Percentiles rank a stretch among this genome's conserved stretches.
These are phyloP conservation scores for Cololabis saira DNA, from an alignment of 2,113 vertebrate genomes.

Conservation along the genomic window DNA sequence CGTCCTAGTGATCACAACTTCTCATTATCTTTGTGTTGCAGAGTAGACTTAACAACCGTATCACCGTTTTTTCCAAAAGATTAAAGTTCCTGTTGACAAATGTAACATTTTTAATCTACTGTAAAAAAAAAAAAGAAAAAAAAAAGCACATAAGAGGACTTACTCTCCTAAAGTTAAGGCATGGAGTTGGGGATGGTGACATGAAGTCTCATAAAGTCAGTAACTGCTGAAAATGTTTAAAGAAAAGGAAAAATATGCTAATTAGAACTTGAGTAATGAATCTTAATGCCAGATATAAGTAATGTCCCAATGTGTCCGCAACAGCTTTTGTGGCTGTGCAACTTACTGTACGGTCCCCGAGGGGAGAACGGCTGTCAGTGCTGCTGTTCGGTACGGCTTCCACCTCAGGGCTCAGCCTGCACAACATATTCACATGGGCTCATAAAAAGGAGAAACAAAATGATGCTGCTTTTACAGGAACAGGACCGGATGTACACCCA, in stretches of 20 bases:
- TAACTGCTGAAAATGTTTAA: background rate
- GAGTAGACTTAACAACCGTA: background rate
- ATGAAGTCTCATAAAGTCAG: background rate
- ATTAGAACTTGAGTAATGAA: slow-evolving; percentile 5
- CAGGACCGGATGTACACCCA: slow-evolving; percentile 9
- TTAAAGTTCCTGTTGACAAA: background rate
- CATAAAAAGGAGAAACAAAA: slow-evolving; percentile 50
- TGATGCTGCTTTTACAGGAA: slow-evolving; percentile 27
- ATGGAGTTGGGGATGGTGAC: background rate
- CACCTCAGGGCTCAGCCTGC: slow-evolving; percentile 39
- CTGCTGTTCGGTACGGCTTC: slow-evolving; percentile 40
- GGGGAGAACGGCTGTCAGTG: slow-evolving; percentile 49
- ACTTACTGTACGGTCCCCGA: slow-evolving; percentile 14
- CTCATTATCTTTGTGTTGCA: background rate
- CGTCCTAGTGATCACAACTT: background rate
- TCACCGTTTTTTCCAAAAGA: background rate
- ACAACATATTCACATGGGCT: slow-evolving; percentile 42
- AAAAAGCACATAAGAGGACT: background rate
- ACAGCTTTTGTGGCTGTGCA: slow-evolving; percentile 40
- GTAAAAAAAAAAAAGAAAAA: background rate
- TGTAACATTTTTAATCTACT: background rate
- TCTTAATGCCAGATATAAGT: slow-evolving; percentile 19
- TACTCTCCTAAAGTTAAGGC: background rate
- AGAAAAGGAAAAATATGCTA: slow-evolving; percentile 3
- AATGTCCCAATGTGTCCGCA: slow-evolving; percentile 23